Evolutionary conservation across 2,113 vertebrate genomes (phyloP).

Genomic region (Phoxinus phoxinus): DNA sequence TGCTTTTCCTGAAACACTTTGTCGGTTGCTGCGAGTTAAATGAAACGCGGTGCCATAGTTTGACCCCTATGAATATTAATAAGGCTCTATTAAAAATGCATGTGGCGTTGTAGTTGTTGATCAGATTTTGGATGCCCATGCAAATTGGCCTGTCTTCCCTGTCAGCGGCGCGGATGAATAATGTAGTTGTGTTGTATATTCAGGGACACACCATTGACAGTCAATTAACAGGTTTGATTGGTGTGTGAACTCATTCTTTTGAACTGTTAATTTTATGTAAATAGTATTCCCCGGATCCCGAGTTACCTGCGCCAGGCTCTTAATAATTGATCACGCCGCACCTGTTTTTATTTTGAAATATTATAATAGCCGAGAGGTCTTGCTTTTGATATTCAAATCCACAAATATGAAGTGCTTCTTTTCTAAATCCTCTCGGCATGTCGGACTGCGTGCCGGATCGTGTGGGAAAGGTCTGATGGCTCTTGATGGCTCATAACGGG

Average conservation of each 20-base stretch:
- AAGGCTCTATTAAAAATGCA: conserved; percentile 96
- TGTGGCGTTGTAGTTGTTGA: conserved; percentile 98
- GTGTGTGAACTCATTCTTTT: conserved; percentile 99
- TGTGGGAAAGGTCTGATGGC: conserved; percentile 78
- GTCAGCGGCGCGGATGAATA: conserved; percentile 96
- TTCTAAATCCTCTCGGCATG: conserved; percentile 78
- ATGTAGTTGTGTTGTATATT: conserved; percentile 98
- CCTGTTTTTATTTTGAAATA: conserved; percentile 85
- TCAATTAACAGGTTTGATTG: conserved; percentile 99
- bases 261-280: conserved; percentile 99
- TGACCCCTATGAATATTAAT: conserved; percentile 91
- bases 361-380: conserved; percentile 82
- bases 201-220: conserved; percentile 98
- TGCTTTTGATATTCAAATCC: conserved; percentile 99
- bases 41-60: conserved; percentile 73
- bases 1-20: conserved; percentile 42
- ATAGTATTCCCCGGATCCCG: conserved; percentile 87
- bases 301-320: conserved; percentile 93
- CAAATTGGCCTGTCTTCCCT: conserved; percentile 99
- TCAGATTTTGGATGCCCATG: conserved; percentile 98
- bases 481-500: conserved; percentile 95
- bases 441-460: conserved; percentile 78
- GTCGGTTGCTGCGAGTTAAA: conserved; percentile 70
- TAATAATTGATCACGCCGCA: conserved; percentile 99
- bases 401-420: conserved; percentile 82